These are phyloP conservation scores for Conus ventricosus DNA, from an alignment of 1,140 invertebrate genomes.

Conservation along the genomic window DNA sequence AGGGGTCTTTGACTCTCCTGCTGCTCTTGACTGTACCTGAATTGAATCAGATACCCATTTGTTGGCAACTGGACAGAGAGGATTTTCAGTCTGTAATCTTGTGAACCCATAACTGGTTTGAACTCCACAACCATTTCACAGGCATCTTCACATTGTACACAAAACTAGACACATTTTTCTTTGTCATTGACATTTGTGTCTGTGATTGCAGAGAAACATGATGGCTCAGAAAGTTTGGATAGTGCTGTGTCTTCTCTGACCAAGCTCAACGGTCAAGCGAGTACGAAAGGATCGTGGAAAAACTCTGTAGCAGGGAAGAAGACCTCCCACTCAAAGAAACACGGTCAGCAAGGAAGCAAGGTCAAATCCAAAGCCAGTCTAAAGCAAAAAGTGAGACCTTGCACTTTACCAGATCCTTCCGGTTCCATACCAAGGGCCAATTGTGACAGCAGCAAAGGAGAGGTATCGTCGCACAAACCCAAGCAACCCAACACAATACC, in stretches of 20 bases:
- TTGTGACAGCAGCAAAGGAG: background rate
- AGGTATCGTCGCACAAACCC: background rate
- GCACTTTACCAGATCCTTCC: too few species aligned
- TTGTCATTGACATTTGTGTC: background rate
- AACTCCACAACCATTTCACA: too few species aligned
- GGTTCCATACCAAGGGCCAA: background rate
- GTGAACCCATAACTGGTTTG: too few species aligned
- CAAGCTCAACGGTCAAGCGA: background rate
- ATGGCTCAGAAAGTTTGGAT: background rate
- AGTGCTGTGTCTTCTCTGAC: background rate
- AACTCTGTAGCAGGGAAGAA: background rate
- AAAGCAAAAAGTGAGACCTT: slow-evolving; percentile 56
- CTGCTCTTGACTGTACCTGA: too few species aligned
- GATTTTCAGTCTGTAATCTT: too few species aligned
- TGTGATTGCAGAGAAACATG: background rate
- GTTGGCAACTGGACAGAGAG: too few species aligned
- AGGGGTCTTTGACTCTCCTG: too few species aligned
- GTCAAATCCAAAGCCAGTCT: slow-evolving; percentile 64
- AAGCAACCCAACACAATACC: slow-evolving; percentile 54
- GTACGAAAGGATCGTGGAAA: background rate
- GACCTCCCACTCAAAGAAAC: background rate
- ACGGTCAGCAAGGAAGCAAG: background rate
- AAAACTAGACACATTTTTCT: too few species aligned
- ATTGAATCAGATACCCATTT: too few species aligned
- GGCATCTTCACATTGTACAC: too few species aligned